Base-by-base conservation (phyloP, 1,140 invertebrate species). In the Copidosoma floridanum region DNA sequence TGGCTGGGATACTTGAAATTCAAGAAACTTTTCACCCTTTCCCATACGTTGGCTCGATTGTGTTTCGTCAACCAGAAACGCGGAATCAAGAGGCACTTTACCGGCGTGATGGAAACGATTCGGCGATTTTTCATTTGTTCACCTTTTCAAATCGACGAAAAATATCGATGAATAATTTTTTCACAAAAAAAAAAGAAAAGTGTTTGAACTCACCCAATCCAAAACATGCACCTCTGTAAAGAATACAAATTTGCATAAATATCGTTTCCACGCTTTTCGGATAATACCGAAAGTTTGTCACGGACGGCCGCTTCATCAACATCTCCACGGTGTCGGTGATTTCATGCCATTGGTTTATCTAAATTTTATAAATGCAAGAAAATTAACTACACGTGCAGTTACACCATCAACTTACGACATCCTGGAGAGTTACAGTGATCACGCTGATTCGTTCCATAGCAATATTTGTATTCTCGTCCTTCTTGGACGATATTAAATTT, bases 41-140 rank as follows among this genome's bases (percentile, higher is more conserved):
- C 79, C 86, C 85, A 87, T 37, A 87, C 84, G 61, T 86, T 86
- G 2, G 83, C 84, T 2, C 80, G 82, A 67, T 86, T 87, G 18
- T 84, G 80, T 63, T 85, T 80, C 29, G 82, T 66, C 14, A 88
- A 68, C 82, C 85, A 87, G 67, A 86, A 84, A 47, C 81, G 81
- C 0, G 86, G 86, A 32, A 88, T 72, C 4, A 87, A 71, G 62
- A 88, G 77, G 63, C 85, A 86, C 52, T 76, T 78, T 1, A 83
- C 81, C 1, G 78, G 76, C 2, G 81, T 82, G 5, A 80, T 61
- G 0, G 86, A 82, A 3, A 87, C 79, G 2, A 88, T 82, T 29
- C 84, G 77, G 8, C 86, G 76, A 67, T 85, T 82, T 4, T 75
- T 70, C 81, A 88, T 83, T 40, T 83, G 76, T 68, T 88, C 85